These are phyloP conservation scores for Fragum whitleyi DNA, from an alignment of 2,888 invertebrate genomes.

Conservation along the genomic window DNA sequence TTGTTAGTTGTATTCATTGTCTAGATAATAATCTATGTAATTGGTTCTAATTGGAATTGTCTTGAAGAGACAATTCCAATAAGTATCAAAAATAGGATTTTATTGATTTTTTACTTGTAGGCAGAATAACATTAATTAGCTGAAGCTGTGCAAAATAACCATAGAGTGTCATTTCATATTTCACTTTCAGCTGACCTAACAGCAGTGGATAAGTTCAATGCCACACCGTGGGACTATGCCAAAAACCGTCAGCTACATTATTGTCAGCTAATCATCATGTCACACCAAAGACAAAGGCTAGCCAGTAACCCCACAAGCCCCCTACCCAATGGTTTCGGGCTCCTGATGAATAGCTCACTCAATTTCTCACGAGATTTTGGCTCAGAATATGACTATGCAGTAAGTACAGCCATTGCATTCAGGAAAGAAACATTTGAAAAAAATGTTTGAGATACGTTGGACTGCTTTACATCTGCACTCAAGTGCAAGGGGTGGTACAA, in stretches of 20 bases:
- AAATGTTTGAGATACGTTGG: too few species aligned
- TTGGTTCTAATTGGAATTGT: too few species aligned
- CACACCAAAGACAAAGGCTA: slow-evolving; percentile 82
- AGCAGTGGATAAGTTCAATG: slow-evolving; percentile 79
- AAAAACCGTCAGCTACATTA: slow-evolving; percentile 83
- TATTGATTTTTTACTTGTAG: too few species aligned
- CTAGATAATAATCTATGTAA: too few species aligned
- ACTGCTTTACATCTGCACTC: too few species aligned
- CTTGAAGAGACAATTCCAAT: too few species aligned
- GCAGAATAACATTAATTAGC: too few species aligned
- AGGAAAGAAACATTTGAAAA: neutral
- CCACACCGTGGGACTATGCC: slow-evolving; percentile 84
- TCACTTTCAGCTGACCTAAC: slow-evolving; percentile 81
- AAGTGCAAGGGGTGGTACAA: too few species aligned
- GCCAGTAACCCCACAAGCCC: slow-evolving; percentile 77
- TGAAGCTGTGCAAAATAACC: too few species aligned
- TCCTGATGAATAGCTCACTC: slow-evolving; percentile 56
- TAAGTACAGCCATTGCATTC: too few species aligned
- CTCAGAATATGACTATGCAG: slow-evolving; percentile 68
- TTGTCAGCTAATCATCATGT: slow-evolving; percentile 84
- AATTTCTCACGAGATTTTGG: slow-evolving; percentile 56
- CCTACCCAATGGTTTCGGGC: slow-evolving; percentile 73
- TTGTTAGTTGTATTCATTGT: slow-evolving; percentile 84
- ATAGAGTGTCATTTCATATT: too few species aligned
- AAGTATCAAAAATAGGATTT: too few species aligned